Percentiles rank a stretch among this genome's conserved stretches.
Evolutionary conservation across 2,797 vertebrate species (phyloP).

Genomic region (Bucorvus abyssinicus): DNA sequence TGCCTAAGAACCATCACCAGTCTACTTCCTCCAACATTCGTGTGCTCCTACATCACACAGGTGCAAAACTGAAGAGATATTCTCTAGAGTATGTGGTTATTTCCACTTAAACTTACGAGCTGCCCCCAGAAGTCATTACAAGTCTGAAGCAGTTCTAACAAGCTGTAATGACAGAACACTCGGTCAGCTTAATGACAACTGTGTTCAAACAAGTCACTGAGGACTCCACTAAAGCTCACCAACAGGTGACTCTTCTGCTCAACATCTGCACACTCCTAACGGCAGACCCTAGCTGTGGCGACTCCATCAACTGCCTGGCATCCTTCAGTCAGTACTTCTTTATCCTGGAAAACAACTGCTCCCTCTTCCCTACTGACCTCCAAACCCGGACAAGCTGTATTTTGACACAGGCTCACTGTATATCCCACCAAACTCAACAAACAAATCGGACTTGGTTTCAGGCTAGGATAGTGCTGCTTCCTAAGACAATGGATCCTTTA

Average conservation of each 20-base stretch:
- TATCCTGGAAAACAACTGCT: background rate
- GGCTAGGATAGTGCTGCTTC: background rate
- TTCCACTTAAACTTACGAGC: background rate
- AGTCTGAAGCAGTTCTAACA: background rate
- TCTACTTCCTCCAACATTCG: background rate
- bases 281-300: fast-evolving
- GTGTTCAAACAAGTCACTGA: fast-evolving
- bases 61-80: background rate
- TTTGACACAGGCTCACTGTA: fast-evolving
- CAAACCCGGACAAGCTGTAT: background rate
- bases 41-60: fast-evolving
- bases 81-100: background rate
- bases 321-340: background rate
- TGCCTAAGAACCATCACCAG: no score
- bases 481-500: no score
- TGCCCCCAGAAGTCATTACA: background rate
- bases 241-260: background rate
- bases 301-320: background rate
- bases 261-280: fast-evolving
- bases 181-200: background rate
- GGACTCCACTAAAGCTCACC: background rate
- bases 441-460: background rate
- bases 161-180: background rate
- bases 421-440: background rate
- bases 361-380: background rate